These are phyloP conservation scores for Datnioides undecimradiatus DNA, from an alignment of 2,113 vertebrate species.

Conservation along the genomic window DNA sequence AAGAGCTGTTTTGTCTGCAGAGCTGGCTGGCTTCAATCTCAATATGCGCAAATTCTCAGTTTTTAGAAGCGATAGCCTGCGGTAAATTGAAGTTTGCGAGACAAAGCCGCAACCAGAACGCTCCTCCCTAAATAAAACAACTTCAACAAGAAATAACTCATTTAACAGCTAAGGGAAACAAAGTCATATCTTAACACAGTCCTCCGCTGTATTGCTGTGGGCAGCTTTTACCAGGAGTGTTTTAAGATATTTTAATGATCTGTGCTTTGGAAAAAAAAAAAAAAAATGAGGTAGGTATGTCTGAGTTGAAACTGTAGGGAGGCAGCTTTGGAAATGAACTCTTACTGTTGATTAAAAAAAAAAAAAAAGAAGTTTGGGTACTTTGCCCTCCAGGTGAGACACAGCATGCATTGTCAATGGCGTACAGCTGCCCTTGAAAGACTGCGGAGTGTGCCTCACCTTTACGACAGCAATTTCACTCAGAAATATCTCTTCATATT, in stretches of 20 bases:
- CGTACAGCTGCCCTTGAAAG: conserved; percentile 55
- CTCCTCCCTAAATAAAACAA: conserved; percentile 33
- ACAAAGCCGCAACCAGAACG: background rate
- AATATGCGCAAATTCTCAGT: background rate
- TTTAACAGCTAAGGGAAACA: conserved; percentile 27
- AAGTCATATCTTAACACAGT: conserved; percentile 28
- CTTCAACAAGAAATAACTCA: conserved; percentile 24
- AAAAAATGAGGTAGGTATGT: conserved; percentile 3
- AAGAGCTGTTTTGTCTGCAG: conserved; percentile 2
- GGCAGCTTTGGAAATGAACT: conserved; percentile 13
- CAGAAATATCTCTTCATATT: background rate
- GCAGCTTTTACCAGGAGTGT: conserved; percentile 3
- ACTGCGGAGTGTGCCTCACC: conserved; percentile 30
- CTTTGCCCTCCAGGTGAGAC: conserved; percentile 33
- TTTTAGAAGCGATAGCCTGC: conserved; percentile 1
- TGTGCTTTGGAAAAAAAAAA: conserved; percentile 14
- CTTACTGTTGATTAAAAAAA: conserved; percentile 38
- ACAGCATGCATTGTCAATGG: conserved; percentile 28
- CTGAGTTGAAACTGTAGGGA: conserved; percentile 1
- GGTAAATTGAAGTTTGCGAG: conserved; percentile 9
- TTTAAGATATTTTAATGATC: conserved; percentile 54
- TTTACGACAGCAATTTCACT: conserved; percentile 16
- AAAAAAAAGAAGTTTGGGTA: conserved; percentile 34
- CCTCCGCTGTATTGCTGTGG: conserved; percentile 6
- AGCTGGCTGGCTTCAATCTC: background rate